These are phyloP conservation scores for Axinella damicornis DNA, from an alignment of 37 sponge, comb jelly and placozoan genomes.

Conservation along the genomic window DNA sequence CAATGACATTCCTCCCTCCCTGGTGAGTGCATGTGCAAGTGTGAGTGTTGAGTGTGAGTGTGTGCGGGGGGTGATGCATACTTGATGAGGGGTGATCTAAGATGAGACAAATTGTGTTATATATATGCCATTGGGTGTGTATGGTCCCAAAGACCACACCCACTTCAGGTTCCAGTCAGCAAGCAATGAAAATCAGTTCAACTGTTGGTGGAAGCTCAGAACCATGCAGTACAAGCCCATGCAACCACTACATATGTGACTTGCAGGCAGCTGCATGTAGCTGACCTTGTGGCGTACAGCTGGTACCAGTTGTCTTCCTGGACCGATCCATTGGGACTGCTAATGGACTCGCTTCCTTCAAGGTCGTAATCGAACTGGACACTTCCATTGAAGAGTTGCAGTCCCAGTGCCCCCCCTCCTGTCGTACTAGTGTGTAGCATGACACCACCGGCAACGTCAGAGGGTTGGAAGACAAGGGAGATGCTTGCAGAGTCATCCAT, in stretches of 20 bases:
- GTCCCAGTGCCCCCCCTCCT: neutral
- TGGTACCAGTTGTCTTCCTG: conserved; percentile 39
- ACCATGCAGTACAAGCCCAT: neutral
- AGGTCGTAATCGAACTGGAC: conserved; percentile 3
- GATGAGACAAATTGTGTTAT: neutral
- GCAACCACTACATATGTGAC: neutral
- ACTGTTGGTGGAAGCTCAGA: too few relatives aligned
- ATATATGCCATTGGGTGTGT: too few relatives aligned
- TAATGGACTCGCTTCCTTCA: neutral
- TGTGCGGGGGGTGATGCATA: too few relatives aligned
- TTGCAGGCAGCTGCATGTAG: neutral
- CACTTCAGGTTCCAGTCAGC: too few relatives aligned
- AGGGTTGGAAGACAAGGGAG: conserved; percentile 55
- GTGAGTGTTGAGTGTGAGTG: too few relatives aligned
- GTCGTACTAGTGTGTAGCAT: neutral
- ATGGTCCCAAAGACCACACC: too few relatives aligned
- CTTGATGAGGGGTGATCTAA: too few relatives aligned
- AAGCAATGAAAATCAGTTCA: too few relatives aligned
- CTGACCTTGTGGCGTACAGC: conserved; percentile 45
- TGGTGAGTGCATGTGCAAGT: too few relatives aligned
- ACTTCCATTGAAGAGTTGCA: conserved; percentile 23
- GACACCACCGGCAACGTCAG: conserved; percentile 13
- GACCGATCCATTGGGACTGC: neutral
- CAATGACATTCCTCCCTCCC: conserved; percentile 1
- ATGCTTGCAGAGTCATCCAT: neutral